These are phyloP conservation scores for Malurus melanocephalus DNA, from an alignment of 2,113 vertebrate species.

Conservation along the genomic window DNA sequence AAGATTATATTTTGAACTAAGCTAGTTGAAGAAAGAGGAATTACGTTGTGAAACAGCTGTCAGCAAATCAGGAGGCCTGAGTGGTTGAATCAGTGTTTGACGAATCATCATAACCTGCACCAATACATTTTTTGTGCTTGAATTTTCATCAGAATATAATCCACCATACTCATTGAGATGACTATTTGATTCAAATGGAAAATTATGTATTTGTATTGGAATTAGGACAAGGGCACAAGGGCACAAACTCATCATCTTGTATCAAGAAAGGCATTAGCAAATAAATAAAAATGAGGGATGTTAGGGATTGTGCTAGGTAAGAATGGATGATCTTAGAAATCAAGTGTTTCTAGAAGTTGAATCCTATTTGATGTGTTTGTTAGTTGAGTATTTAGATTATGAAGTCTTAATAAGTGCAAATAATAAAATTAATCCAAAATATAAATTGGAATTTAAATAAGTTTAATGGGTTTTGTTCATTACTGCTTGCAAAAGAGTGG, in stretches of 20 bases:
- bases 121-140: background rate
- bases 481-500: background rate
- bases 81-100: background rate
- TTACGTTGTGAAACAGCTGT: fast-evolving
- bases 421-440: background rate
- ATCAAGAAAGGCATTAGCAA: background rate
- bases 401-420: background rate
- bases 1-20: background rate
- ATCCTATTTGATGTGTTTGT: background rate
- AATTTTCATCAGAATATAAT: background rate
- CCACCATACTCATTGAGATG: background rate
- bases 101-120: background rate
- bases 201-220: background rate
- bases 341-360: background rate
- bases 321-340: background rate
- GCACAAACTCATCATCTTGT: fast-evolving
- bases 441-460: background rate
- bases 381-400: background rate
- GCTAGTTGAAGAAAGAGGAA: background rate
- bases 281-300: background rate
- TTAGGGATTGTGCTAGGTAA: background rate
- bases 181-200: background rate
- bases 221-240: background rate
- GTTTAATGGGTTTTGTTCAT: background rate
- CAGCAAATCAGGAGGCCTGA: background rate